These are phyloP conservation scores for Casuarius casuarius DNA, from an alignment of 2,113 vertebrate genomes.

Conservation along the genomic window DNA sequence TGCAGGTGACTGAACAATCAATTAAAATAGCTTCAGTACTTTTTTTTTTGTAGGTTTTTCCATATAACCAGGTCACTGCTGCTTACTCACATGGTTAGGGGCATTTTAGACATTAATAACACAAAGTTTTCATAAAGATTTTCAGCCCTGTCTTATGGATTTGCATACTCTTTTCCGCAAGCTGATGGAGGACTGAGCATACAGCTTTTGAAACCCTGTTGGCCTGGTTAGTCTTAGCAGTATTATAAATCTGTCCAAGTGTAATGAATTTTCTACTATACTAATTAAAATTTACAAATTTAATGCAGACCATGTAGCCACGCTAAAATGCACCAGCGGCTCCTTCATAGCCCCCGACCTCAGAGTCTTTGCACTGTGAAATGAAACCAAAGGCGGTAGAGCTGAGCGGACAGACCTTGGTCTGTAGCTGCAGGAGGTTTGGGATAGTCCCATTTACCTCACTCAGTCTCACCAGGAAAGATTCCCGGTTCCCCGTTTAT, in stretches of 20 bases:
- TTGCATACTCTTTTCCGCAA: neutral
- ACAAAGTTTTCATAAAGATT: neutral
- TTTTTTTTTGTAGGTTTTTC: neutral
- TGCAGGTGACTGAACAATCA: conserved; percentile 64
- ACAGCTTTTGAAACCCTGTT: rapidly evolving
- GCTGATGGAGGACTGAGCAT: neutral
- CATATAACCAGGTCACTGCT: neutral
- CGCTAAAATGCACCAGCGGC: neutral
- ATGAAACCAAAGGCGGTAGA: neutral
- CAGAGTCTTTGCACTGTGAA: neutral
- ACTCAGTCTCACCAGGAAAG: neutral
- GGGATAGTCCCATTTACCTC: neutral
- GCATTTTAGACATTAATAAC: neutral
- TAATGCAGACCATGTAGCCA: neutral
- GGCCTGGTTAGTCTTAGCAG: neutral
- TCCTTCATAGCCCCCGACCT: neutral
- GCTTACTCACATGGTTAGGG: conserved; percentile 5
- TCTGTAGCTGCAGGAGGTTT: neutral
- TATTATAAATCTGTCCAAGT: neutral
- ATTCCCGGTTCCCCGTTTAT: rapidly evolving
- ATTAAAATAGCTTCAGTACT: neutral
- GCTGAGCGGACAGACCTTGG: neutral
- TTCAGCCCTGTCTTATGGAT: neutral
- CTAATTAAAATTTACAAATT: neutral
- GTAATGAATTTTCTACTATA: neutral